These are phyloP conservation scores for Myxocyprinus asiaticus DNA, from an alignment of 2,113 vertebrate genomes.

Conservation along the genomic window DNA sequence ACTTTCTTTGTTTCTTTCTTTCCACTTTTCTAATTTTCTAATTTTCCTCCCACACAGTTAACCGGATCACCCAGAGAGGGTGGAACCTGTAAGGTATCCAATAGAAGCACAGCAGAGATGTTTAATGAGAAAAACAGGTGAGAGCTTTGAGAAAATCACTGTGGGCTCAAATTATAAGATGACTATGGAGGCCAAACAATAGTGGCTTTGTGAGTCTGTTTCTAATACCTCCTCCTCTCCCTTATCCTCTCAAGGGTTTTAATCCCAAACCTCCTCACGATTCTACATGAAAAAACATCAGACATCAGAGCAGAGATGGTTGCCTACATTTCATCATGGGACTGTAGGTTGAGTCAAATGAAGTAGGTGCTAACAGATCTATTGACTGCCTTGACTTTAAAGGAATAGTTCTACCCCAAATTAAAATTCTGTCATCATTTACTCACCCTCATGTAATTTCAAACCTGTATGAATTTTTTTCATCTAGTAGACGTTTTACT, in stretches of 20 bases:
- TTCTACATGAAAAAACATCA: conserved; percentile 58
- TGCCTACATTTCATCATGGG: conserved; percentile 43
- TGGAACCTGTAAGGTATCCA: conserved; percentile 16
- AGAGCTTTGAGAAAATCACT: conserved; percentile 54
- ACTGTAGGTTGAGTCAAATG: conserved; percentile 25
- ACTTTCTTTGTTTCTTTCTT: conserved; percentile 23
- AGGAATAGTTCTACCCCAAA: not conserved
- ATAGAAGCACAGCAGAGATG: conserved; percentile 40
- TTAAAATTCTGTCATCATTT: too few relatives aligned
- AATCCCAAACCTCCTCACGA: conserved; percentile 1
- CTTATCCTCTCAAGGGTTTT: not conserved
- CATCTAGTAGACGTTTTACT: too few relatives aligned
- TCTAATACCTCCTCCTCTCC: conserved; percentile 34
- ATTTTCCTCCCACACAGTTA: conserved; percentile 39
- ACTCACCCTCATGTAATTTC: too few relatives aligned
- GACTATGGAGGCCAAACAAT: conserved; percentile 62
- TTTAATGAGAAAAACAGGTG: conserved; percentile 68
- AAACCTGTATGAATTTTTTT: too few relatives aligned
- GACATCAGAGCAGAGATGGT: conserved; percentile 53
- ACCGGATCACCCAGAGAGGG: conserved; percentile 39
- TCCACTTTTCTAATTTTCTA: conserved; percentile 45
- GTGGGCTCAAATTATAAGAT: conserved; percentile 58
- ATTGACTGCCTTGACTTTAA: not conserved
- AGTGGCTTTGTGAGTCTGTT: conserved; percentile 58
- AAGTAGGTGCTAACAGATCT: conserved; percentile 39